Conservation (phyloP, 2,888 invertebrate genomes). For the Rhingia campestris region DNA sequence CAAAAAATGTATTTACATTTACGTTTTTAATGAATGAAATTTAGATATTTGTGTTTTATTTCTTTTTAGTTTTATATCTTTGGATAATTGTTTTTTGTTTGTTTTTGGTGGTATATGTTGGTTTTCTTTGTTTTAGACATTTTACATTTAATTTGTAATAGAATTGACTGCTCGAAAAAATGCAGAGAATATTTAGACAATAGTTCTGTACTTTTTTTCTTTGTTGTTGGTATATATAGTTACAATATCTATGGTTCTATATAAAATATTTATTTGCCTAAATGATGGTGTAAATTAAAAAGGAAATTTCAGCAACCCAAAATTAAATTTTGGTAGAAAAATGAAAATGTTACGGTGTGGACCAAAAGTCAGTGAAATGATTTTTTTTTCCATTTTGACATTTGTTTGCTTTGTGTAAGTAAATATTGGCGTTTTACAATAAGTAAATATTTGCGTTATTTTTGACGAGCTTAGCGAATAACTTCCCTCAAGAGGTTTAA, state of each 20-base stretch:
- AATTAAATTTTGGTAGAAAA: neutral
- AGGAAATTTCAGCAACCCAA: neutral
- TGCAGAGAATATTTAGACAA: conserved; percentile 43
- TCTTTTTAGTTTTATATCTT: conserved; percentile 61
- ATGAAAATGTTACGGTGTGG: conserved; percentile 14
- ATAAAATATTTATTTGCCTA: conserved; percentile 55
- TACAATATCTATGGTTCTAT: conserved; percentile 42
- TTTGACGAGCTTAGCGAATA: no score
- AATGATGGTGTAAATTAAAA: conserved; percentile 73
- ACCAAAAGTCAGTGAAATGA: conserved; percentile 38
- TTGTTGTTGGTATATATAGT: conserved; percentile 55
- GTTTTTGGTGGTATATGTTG: conserved; percentile 67
- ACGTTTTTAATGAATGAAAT: conserved; percentile 72
- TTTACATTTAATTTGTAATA: conserved; percentile 11
- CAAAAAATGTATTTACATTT: conserved; percentile 72
- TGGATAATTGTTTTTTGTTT: conserved; percentile 46
- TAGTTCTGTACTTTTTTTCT: conserved; percentile 24
- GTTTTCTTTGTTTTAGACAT: conserved; percentile 44
- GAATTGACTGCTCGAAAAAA: conserved; percentile 50
- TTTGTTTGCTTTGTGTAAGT: neutral
- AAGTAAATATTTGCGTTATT: no score
- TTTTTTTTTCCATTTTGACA: neutral
- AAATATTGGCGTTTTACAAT: neutral
- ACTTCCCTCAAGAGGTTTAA: no score
- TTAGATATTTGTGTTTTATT: conserved; percentile 69